Percentiles rank a stretch among this genome's conserved stretches.
Conservation (phyloP, 92 coral and sea anemone species). For the Zoanthus sansibaricus region DNA sequence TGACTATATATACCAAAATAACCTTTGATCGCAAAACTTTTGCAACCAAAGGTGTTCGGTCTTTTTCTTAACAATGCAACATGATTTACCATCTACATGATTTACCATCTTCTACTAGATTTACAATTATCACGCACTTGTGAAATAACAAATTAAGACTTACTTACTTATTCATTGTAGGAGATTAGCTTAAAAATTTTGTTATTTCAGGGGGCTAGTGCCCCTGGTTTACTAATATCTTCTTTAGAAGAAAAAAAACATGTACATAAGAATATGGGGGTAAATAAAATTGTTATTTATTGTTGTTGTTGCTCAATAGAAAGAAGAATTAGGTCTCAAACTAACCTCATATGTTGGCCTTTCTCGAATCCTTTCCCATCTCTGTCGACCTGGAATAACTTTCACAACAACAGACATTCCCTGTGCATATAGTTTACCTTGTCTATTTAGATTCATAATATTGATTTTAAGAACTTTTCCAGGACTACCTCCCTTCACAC, state of each 20-base stretch:
- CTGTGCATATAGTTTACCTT: constrained; percentile 91
- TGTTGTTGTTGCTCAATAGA: no score
- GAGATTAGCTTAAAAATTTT: no score
- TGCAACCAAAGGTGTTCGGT: no score
- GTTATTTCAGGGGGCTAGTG: no score
- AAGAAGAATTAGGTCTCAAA: background rate
- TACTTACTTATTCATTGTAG: no score
- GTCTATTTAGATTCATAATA: constrained; percentile 93
- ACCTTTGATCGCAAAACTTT: no score
- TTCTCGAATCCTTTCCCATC: constrained; percentile 97
- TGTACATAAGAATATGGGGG: no score
- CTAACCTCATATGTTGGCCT: constrained; percentile 91
- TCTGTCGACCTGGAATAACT: constrained; percentile 80
- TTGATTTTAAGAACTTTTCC: constrained; percentile 87
- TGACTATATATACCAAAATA: no score
- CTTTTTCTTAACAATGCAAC: background rate
- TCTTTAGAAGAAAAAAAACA: no score
- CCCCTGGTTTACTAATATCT: no score
- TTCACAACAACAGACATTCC: constrained; percentile 96
- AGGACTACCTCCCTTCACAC: constrained; percentile 87
- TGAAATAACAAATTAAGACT: no score
- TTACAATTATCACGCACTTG: background rate
- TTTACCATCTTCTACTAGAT: background rate
- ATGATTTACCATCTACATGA: background rate
- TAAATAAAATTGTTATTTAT: no score